Percentiles rank a stretch among this genome's conserved stretches.
Evolutionary conservation across 2,113 vertebrate species (phyloP).

Genomic region (Suricata suricatta): DNA sequence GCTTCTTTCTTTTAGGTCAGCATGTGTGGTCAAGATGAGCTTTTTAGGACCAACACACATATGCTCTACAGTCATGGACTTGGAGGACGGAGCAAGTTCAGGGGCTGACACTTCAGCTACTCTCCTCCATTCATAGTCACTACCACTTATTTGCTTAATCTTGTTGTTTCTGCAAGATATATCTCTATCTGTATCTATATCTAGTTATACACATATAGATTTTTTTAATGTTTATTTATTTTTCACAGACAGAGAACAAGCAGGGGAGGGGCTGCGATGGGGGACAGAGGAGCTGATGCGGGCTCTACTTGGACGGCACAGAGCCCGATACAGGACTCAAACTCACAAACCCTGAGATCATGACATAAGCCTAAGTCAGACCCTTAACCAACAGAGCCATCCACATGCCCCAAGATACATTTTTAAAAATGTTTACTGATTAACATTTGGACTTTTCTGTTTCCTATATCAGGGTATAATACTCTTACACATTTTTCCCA

Average conservation of each 20-base stretch:
- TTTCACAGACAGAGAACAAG: too few species aligned
- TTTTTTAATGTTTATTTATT: too few species aligned
- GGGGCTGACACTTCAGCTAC: not conserved
- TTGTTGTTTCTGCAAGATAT: not conserved
- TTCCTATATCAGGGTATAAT: not conserved
- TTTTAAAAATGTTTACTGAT: constrained; percentile 2
- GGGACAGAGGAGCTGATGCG: too few species aligned
- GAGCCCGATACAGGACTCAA: too few species aligned
- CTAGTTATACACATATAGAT: too few species aligned
- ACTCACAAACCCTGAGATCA: too few species aligned
- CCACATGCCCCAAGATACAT: too few species aligned
- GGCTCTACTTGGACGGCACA: too few species aligned
- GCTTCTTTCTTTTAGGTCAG: not conserved
- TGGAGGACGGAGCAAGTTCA: not conserved
- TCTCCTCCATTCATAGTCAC: not conserved
- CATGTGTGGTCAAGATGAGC: not conserved
- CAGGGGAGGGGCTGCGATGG: too few species aligned
- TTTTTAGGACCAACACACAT: not conserved
- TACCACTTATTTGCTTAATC: not conserved
- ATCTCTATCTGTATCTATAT: not conserved
- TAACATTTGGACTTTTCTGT: not conserved
- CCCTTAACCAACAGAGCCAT: too few species aligned
- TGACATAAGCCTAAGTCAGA: too few species aligned
- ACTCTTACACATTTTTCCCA: not conserved
- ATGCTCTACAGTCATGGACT: not conserved